Evolutionary conservation across 2,113 vertebrate genomes (phyloP).

Genomic region (Mormoops blainvillei): DNA sequence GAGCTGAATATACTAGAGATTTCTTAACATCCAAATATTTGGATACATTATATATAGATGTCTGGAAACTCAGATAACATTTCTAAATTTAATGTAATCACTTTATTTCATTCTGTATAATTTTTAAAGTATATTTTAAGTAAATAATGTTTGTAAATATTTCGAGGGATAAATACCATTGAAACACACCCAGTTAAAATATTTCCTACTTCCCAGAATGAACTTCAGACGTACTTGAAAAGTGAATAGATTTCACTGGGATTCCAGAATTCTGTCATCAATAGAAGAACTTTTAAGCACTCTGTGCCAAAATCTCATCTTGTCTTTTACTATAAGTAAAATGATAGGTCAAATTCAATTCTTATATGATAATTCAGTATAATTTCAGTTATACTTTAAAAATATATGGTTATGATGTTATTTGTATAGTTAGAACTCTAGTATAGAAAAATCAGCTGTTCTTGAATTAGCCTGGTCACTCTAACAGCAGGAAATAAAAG

Average conservation of each 20-base stretch:
- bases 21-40: background rate
- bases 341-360: background rate
- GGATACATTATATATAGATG: background rate
- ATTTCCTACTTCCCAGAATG: background rate
- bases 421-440: background rate
- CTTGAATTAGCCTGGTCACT: background rate
- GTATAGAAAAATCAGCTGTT: background rate
- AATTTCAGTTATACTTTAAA: background rate
- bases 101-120: background rate
- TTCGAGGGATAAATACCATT: background rate
- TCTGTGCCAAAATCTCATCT: background rate
- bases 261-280: background rate
- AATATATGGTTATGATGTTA: background rate
- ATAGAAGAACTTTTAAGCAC: background rate
- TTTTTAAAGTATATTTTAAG: constrained; percentile 16
- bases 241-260: background rate
- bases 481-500: background rate
- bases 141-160: background rate
- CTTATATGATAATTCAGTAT: background rate
- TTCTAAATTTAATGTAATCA: background rate
- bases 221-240: background rate
- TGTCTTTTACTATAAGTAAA: background rate
- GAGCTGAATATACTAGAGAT: background rate
- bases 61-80: background rate
- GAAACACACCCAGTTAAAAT: background rate